Conservation (phyloP, 2,888 invertebrate genomes). For the Pyrrhosoma nymphula region DNA sequence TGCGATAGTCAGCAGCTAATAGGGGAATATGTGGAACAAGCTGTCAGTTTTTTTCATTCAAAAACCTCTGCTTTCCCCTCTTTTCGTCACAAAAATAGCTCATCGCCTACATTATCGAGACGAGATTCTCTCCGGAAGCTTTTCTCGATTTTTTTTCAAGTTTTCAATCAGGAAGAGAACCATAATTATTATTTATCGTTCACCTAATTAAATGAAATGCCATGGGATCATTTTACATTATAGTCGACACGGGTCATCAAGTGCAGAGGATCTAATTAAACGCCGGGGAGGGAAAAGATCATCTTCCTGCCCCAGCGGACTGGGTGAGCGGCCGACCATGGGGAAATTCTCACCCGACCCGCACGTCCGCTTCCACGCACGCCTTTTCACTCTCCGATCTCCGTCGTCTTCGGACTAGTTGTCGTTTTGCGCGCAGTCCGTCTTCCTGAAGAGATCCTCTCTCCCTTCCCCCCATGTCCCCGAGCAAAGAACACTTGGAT, state of each 20-base stretch:
- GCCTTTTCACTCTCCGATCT: not conserved
- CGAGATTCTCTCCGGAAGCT: not conserved
- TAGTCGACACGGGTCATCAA: conserved; percentile 18
- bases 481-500: not conserved
- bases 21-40: not conserved
- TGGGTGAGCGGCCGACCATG: not conserved
- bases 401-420: not conserved
- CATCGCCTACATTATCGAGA: not conserved
- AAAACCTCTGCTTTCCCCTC: not conserved
- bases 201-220: not conserved
- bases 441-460: not conserved
- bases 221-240: not conserved
- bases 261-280: conserved; percentile 4
- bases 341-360: not conserved
- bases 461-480: not conserved
- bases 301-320: not conserved
- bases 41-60: not conserved
- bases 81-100: not conserved
- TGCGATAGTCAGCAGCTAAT: too few species aligned
- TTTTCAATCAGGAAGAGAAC: not conserved
- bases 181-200: not conserved
- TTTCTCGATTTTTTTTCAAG: not conserved
- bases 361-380: not conserved
- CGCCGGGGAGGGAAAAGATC: not conserved
- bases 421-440: not conserved